Evolutionary conservation across 2,113 vertebrate genomes (phyloP).

Genomic region (Serranochromis macrocephalus): DNA sequence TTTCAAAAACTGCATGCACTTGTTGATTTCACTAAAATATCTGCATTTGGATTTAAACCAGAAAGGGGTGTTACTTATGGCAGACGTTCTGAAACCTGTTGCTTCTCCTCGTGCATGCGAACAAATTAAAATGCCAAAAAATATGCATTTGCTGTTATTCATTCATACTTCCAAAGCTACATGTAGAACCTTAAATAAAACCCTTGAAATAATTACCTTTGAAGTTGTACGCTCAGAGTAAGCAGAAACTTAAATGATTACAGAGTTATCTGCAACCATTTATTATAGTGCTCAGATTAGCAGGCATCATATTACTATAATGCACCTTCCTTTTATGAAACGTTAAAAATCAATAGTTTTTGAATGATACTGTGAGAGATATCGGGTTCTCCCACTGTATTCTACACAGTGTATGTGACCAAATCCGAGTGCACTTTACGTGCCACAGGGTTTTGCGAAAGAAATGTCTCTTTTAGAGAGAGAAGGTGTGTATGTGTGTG

Average conservation of each 20-base stretch:
- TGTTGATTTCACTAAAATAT: not conserved
- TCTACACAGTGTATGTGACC: constrained; percentile 44
- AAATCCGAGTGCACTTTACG: constrained; percentile 52
- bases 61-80: not conserved
- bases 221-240: not conserved
- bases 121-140: not conserved
- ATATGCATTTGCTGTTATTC: not conserved
- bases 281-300: constrained; percentile 28
- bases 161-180: not conserved
- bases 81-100: not conserved
- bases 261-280: constrained; percentile 28
- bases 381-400: constrained; percentile 47
- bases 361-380: constrained; percentile 54
- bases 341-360: constrained; percentile 64
- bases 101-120: not conserved
- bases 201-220: not conserved
- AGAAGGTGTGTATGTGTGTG: not conserved
- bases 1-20: not conserved
- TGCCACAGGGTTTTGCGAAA: constrained; percentile 18
- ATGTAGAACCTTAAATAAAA: constrained; percentile 17
- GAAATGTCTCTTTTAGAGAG: constrained; percentile 17
- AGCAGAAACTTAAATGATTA: constrained; percentile 16
- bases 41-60: not conserved
- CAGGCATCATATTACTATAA: constrained; percentile 65
- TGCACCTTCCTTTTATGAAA: constrained; percentile 66